These are phyloP conservation scores for Periophthalmodon schlosseri DNA, from an alignment of 2,113 vertebrate species.

Conservation along the genomic window DNA sequence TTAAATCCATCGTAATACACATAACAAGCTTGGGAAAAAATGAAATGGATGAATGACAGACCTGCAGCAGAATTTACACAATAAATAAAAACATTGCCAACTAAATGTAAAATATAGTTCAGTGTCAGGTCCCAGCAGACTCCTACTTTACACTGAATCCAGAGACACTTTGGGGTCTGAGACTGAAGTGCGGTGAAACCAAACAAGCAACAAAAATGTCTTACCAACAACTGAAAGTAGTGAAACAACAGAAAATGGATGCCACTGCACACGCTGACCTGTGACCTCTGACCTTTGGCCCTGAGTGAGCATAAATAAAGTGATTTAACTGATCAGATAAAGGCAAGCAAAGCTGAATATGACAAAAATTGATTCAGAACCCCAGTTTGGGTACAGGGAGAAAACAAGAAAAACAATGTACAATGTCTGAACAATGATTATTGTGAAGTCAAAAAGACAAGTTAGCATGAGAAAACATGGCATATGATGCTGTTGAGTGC, in stretches of 20 bases:
- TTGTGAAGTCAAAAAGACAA: slow-evolving; percentile 1
- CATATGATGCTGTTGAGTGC: background rate
- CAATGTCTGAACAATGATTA: background rate
- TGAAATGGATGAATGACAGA: slow-evolving; percentile 3
- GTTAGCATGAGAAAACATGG: slow-evolving; percentile 1
- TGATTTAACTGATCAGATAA: slow-evolving; percentile 61
- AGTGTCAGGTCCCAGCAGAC: background rate
- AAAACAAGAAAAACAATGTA: background rate
- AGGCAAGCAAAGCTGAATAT: slow-evolving; percentile 41
- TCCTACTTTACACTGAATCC: background rate
- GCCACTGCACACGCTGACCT: slow-evolving; percentile 63
- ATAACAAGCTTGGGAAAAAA: background rate
- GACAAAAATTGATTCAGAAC: background rate
- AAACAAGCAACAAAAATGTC: slow-evolving; percentile 14
- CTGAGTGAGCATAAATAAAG: slow-evolving; percentile 68
- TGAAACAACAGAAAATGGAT: slow-evolving; percentile 42
- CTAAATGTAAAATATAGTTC: background rate
- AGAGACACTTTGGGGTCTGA: background rate
- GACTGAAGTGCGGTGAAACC: background rate
- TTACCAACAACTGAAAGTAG: slow-evolving; percentile 36
- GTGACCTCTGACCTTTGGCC: slow-evolving; percentile 68
- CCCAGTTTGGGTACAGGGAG: no score
- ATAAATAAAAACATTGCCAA: background rate
- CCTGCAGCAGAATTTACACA: background rate
- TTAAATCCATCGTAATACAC: background rate